Evolutionary conservation across 2,888 invertebrate genomes (phyloP), one percentile per base, ranked within the genome.

Genomic region (Dasypolia templi): DNA sequence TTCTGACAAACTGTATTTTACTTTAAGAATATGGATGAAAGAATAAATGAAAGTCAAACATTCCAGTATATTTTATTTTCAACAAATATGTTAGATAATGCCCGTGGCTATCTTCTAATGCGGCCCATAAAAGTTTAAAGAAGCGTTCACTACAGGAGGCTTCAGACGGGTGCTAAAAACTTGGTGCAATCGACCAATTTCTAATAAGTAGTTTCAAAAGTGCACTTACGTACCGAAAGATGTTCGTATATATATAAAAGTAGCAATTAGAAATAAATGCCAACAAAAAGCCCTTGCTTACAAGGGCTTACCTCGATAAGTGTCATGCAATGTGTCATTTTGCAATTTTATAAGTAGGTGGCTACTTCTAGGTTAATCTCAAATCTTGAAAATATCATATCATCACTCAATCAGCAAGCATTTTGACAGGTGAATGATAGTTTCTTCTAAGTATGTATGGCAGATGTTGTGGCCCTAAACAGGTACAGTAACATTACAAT

Each of bases 21-120:
- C 22, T 0, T 2, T 22, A 35, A 17, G 19, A 9, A 22, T 44
- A 44, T 7, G 44, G 14, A n/a, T 32, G 14, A 26, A 17, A 11
- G 0, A 72, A 61, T 61, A 46, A 66, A 53, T 61, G 5, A 61
- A 42, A 39, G 17, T 2, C 0, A 42, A 42, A 49, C 55, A 1
- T 7, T 78, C n/a, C 2, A 70, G 14, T 26, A 75, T n/a, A 73
- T 19, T 82, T 63, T 66, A 79, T 65, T 69, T 62, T 56, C 42
- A 53, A 75, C 55, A 56, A 22, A 55, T 14, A 70, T 26, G 22
- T 61, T 26, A 51, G 14, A 46, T 26, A 49, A 4, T 32, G 44
- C 22, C 26, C 35, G 51, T 22, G 56, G 35, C 26, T 72, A 58
- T 69, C 58, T 58, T 12, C 29, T 46, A 66, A 61, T 66, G 65